These are phyloP conservation scores for Lepidotrigona ventralis DNA, from an alignment of 1,140 invertebrate species.

Conservation along the genomic window DNA sequence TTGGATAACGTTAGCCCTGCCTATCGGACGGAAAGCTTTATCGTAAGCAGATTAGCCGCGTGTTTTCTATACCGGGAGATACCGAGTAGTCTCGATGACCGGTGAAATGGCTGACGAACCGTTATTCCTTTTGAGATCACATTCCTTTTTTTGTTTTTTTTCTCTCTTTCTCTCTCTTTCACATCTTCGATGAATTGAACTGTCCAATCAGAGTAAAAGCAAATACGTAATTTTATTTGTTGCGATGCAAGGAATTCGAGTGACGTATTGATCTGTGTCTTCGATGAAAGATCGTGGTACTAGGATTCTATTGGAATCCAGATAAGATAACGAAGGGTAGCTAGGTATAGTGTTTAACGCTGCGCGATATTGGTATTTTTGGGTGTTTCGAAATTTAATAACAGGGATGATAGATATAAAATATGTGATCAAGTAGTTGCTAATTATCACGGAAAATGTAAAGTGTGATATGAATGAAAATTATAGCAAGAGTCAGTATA, in stretches of 20 bases:
- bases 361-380: too few relatives aligned
- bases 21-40: constrained; percentile 24
- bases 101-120: neutral
- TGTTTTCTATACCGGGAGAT: neutral
- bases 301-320: too few relatives aligned
- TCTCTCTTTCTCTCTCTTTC: neutral
- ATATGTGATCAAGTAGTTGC: too few relatives aligned
- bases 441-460: too few relatives aligned
- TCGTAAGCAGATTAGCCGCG: constrained; percentile 42
- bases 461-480: too few relatives aligned
- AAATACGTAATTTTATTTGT: neutral
- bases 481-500: too few relatives aligned
- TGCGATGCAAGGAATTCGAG: neutral
- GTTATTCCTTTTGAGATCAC: constrained; percentile 14
- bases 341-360: too few relatives aligned
- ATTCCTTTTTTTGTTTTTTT: neutral
- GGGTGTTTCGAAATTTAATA: too few relatives aligned
- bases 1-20: neutral
- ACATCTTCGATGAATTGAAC: neutral
- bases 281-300: neutral
- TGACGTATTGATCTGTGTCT: neutral
- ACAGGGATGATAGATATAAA: too few relatives aligned
- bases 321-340: too few relatives aligned
- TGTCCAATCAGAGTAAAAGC: neutral
- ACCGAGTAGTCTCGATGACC: neutral